Conservation (phyloP, 2,113 vertebrate genomes). For the Megaptera novaeangliae region DNA sequence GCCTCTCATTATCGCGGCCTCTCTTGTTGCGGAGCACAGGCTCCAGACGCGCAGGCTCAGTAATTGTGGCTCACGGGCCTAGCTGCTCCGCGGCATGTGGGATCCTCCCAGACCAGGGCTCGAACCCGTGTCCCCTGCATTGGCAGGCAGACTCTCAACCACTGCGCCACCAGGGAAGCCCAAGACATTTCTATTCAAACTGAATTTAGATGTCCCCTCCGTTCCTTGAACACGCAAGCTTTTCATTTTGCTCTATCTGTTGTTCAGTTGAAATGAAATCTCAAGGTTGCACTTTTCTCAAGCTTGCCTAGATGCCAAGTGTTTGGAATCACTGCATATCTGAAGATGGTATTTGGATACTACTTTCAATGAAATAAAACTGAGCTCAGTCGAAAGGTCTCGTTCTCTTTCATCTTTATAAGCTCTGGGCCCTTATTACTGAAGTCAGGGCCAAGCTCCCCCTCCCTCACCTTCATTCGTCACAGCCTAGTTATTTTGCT, state of each 20-base stretch:
- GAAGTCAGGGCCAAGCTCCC: not conserved
- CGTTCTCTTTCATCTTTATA: not conserved
- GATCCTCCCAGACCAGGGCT: too few species aligned
- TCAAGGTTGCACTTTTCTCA: not conserved
- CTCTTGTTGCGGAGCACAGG: too few species aligned
- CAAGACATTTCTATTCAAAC: not conserved
- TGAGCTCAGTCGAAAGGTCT: not conserved
- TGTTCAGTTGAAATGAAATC: not conserved
- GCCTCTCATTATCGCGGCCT: too few species aligned
- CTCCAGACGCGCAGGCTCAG: too few species aligned
- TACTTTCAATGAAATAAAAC: not conserved
- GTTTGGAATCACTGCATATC: not conserved
- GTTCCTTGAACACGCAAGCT: not conserved
- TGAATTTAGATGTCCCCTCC: not conserved
- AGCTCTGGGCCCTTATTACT: not conserved
- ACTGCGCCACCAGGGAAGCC: too few species aligned
- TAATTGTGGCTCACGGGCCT: too few species aligned
- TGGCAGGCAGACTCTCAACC: too few species aligned
- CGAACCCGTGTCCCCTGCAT: too few species aligned
- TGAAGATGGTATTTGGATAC: not conserved
- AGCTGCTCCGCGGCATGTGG: too few species aligned
- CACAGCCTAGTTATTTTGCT: not conserved
- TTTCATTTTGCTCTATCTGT: not conserved
- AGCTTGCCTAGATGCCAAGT: not conserved
- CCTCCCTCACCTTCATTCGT: too few species aligned